Percentiles rank a stretch among this genome's conserved stretches.
These are phyloP conservation scores for Cynodonichthys magdalenae DNA, from an alignment of 2,797 vertebrate species.

Conservation along the genomic window DNA sequence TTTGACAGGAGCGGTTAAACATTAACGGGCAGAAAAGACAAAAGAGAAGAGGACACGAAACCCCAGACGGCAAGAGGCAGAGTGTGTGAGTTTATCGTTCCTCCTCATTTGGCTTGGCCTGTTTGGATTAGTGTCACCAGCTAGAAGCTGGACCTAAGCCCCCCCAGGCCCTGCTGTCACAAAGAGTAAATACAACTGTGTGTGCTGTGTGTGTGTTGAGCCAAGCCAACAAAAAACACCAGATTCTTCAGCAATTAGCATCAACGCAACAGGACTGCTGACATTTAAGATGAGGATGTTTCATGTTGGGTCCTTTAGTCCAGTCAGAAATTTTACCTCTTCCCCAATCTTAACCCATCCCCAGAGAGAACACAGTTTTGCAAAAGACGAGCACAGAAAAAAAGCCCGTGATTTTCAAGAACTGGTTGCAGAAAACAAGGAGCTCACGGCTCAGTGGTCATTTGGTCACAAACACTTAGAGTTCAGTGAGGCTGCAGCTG, in stretches of 20 bases:
- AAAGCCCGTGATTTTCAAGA: no score
- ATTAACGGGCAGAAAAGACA: slow-evolving; percentile 32
- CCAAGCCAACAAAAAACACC: slow-evolving; percentile 65
- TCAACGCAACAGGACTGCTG: slow-evolving; percentile 55
- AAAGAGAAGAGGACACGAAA: slow-evolving; percentile 12
- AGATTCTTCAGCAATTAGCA: slow-evolving; percentile 63
- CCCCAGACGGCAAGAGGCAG: background rate
- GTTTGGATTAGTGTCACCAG: slow-evolving; percentile 77
- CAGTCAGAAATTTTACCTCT: slow-evolving; percentile 7
- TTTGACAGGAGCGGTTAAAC: slow-evolving; percentile 37
- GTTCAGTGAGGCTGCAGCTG: no score
- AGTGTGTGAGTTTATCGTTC: slow-evolving; percentile 51
- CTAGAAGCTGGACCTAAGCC: slow-evolving; percentile 62
- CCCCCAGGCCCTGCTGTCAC: slow-evolving; percentile 62
- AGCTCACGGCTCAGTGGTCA: no score
- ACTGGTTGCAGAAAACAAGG: no score
- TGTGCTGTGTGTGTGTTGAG: slow-evolving; percentile 35
- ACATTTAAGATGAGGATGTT: slow-evolving; percentile 58
- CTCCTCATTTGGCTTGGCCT: slow-evolving; percentile 72
- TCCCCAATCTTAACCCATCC: no score
- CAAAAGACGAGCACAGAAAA: no score
- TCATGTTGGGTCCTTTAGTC: slow-evolving; percentile 39
- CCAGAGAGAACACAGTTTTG: no score
- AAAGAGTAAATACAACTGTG: slow-evolving; percentile 64
- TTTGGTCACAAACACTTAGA: no score